Evolutionary conservation across 1,140 invertebrate genomes (phyloP).

Genomic region (Lasioglossum baleicum): DNA sequence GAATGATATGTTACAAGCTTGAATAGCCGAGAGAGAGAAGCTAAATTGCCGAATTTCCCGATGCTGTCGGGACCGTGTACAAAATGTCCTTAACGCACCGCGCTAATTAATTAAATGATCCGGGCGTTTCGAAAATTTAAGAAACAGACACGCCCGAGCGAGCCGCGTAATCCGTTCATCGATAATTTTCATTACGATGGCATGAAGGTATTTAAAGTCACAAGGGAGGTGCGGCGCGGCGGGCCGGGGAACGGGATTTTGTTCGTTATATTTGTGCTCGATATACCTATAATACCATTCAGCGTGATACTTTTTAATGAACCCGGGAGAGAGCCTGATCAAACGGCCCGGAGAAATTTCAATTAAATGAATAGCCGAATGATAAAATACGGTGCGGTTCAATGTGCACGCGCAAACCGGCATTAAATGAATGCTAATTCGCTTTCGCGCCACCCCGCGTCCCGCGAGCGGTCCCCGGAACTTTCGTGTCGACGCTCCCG

Average conservation of each 20-base stretch:
- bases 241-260: neutral
- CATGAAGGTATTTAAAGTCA: neutral
- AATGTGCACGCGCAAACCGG: neutral
- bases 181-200: neutral
- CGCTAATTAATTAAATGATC: neutral
- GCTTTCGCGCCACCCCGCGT: too few relatives aligned
- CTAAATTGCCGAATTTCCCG: too few relatives aligned
- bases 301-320: neutral
- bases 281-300: neutral
- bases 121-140: neutral
- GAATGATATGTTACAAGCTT: too few relatives aligned
- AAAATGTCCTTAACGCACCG: neutral
- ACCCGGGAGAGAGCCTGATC: neutral
- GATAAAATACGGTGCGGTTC: neutral
- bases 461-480: too few relatives aligned
- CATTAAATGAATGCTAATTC: slow-evolving; percentile 3
- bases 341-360: neutral
- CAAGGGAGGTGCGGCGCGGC: neutral
- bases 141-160: neutral
- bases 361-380: slow-evolving; percentile 7
- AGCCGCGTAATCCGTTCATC: neutral
- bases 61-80: neutral
- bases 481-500: neutral
- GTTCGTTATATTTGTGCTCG: neutral
- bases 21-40: too few relatives aligned